A percentile compares a stretch with the other conserved stretches of the same genome.
Evolutionary conservation across 2,113 vertebrate genomes (phyloP).

Genomic region (Caranx ignobilis): DNA sequence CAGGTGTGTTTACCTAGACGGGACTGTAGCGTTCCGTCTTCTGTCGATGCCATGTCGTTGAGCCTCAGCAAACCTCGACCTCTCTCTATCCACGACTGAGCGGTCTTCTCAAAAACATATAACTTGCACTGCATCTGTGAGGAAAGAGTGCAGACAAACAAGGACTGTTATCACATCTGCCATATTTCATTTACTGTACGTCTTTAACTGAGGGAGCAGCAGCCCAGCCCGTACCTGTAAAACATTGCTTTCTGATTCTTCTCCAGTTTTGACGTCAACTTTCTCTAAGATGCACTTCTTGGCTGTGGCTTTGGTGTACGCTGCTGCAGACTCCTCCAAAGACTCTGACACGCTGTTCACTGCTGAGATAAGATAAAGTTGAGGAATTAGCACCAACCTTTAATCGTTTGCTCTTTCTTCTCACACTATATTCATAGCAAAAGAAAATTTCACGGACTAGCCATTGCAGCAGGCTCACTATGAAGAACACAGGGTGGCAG

Average conservation of each 20-base stretch:
- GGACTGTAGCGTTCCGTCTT: conserved; percentile 94
- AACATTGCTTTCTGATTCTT: conserved; percentile 98
- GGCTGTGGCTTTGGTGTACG: conserved; percentile 98
- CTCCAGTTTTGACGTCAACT: conserved; percentile 97
- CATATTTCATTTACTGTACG: not conserved
- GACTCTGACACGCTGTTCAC: conserved; percentile 92
- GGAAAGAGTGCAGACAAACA: not conserved
- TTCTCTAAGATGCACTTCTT: conserved; percentile 96
- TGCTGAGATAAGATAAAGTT: conserved; percentile 60
- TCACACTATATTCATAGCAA: not conserved
- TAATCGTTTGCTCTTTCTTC: no score
- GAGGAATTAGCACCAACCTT: not conserved
- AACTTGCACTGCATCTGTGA: conserved; percentile 97
- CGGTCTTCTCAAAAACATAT: conserved; percentile 97
- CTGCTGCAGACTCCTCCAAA: conserved; percentile 96
- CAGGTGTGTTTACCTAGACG: conserved; percentile 88
- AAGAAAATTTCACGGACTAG: not conserved
- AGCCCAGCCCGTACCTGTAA: conserved; percentile 87
- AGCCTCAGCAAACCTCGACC: conserved; percentile 96
- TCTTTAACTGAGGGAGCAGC: not conserved
- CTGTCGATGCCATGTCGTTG: conserved; percentile 97
- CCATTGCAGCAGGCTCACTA: not conserved
- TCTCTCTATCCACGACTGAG: conserved; percentile 98
- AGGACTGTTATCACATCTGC: not conserved
- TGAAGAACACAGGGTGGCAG: not conserved